Evolutionary conservation across 2,797 vertebrate genomes (phyloP).

Genomic region (Eulemur coronatus): DNA sequence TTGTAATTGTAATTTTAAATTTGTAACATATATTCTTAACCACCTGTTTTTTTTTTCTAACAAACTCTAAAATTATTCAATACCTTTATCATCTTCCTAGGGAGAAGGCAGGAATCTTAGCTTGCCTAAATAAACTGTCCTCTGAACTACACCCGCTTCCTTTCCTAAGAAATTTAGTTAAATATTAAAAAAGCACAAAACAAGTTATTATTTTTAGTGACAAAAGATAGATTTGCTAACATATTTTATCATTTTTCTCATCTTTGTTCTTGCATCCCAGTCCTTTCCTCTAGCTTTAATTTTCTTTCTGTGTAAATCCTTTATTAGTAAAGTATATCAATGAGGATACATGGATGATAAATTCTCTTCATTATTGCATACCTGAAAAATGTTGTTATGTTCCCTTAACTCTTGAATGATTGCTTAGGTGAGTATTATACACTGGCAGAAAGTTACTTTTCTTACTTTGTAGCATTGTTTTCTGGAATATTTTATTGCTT

Average conservation of each 20-base stretch:
- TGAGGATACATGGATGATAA: neutral
- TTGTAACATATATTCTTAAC: constrained; percentile 35
- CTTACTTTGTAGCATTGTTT: neutral
- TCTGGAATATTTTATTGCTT: neutral
- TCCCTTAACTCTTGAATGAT: neutral
- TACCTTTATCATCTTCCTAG: neutral
- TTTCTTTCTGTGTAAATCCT: neutral
- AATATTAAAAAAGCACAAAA: neutral
- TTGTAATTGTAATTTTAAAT: constrained; percentile 25
- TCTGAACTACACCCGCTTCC: neutral
- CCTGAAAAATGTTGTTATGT: neutral
- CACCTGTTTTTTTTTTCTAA: neutral
- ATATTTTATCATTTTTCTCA: neutral
- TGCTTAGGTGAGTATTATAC: neutral
- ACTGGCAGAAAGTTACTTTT: neutral
- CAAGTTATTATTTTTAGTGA: neutral
- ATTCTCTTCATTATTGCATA: neutral
- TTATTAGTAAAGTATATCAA: neutral
- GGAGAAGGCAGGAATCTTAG: neutral
- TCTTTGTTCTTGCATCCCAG: neutral
- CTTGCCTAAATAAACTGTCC: neutral
- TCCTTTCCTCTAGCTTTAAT: neutral
- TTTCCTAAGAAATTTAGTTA: constrained; percentile 32
- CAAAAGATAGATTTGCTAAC: neutral
- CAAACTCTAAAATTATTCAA: constrained; percentile 14